Percentiles rank a stretch among this genome's conserved stretches.
phyloP scores from a whole-genome alignment of 1,140 invertebrate species.

The Euura lappo region DNA sequence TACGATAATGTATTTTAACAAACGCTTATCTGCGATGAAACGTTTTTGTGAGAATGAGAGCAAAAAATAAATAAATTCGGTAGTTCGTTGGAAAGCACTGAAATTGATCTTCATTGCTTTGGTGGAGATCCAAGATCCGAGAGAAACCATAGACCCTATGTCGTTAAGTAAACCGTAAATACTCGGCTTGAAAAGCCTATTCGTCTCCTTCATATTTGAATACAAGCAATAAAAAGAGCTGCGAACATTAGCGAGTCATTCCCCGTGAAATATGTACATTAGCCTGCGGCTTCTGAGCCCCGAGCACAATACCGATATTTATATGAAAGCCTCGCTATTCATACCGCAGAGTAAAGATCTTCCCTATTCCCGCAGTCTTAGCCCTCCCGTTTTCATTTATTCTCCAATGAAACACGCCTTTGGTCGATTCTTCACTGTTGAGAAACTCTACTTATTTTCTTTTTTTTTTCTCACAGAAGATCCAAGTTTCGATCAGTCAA shows the following conservation, averaged over 20 bases:
- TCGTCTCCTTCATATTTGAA: conserved; percentile 3
- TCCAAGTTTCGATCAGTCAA: too few relatives aligned
- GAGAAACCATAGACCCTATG: too few relatives aligned
- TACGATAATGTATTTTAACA: too few relatives aligned
- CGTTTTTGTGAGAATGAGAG: not conserved
- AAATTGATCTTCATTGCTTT: not conserved
- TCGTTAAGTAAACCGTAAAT: not conserved
- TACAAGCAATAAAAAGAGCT: not conserved
- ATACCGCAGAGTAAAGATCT: conserved; percentile 1
- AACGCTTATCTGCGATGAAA: too few relatives aligned
- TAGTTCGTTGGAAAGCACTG: not conserved
- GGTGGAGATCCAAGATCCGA: too few relatives aligned
- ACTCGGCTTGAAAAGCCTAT: not conserved
- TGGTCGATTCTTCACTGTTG: too few relatives aligned
- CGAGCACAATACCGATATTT: not conserved
- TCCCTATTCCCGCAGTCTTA: not conserved
- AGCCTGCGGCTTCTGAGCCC: conserved; percentile 1
- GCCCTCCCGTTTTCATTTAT: too few relatives aligned
- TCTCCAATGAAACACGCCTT: too few relatives aligned
- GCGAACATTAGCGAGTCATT: conserved; percentile 1
- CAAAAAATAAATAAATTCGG: not conserved
- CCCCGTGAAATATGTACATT: not conserved
- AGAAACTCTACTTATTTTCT: not conserved
- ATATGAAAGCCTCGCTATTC: not conserved
- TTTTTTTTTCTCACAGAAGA: too few relatives aligned